These are phyloP conservation scores for Hoplodrina ambigua DNA, from an alignment of 2,888 invertebrate genomes.

Conservation along the genomic window DNA sequence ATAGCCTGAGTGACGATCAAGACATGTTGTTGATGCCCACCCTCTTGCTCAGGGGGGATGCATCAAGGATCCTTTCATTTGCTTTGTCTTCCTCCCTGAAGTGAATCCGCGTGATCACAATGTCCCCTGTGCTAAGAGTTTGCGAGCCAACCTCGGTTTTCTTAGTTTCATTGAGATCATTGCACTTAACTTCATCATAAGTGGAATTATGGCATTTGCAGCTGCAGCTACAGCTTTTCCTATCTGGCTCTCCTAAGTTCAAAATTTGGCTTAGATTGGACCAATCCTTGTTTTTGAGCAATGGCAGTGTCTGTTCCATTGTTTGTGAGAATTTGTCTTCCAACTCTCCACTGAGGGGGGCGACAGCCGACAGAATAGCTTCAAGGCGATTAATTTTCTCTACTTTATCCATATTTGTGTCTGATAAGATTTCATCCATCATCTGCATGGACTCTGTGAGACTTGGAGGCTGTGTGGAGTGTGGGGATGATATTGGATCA, in stretches of 20 bases:
- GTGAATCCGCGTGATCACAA: slow-evolving; percentile 96
- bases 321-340: slow-evolving; percentile 89
- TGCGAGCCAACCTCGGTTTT: slow-evolving; percentile 93
- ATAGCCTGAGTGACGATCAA: slow-evolving; percentile 81
- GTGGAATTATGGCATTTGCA: slow-evolving; percentile 90
- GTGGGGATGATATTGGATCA: slow-evolving; percentile 94
- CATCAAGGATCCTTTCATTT: slow-evolving; percentile 86
- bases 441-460: slow-evolving; percentile 97
- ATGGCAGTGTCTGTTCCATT: slow-evolving; percentile 88
- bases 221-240: slow-evolving; percentile 88
- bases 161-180: slow-evolving; percentile 86
- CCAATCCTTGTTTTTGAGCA: slow-evolving; percentile 89
- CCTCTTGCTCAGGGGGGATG: slow-evolving; percentile 84
- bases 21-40: slow-evolving; percentile 85
- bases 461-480: slow-evolving; percentile 94
- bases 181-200: slow-evolving; percentile 82
- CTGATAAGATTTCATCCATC: slow-evolving; percentile 95
- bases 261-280: slow-evolving; percentile 88
- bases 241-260: slow-evolving; percentile 84
- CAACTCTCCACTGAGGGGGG: slow-evolving; percentile 92
- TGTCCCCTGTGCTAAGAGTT: slow-evolving; percentile 97
- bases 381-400: slow-evolving; percentile 96
- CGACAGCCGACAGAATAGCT: slow-evolving; percentile 95
- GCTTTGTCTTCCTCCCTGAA: slow-evolving; percentile 88
- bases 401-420: slow-evolving; percentile 95